Evolutionary conservation across 1,140 invertebrate species (phyloP).

Genomic region (Panulirus ornatus): DNA sequence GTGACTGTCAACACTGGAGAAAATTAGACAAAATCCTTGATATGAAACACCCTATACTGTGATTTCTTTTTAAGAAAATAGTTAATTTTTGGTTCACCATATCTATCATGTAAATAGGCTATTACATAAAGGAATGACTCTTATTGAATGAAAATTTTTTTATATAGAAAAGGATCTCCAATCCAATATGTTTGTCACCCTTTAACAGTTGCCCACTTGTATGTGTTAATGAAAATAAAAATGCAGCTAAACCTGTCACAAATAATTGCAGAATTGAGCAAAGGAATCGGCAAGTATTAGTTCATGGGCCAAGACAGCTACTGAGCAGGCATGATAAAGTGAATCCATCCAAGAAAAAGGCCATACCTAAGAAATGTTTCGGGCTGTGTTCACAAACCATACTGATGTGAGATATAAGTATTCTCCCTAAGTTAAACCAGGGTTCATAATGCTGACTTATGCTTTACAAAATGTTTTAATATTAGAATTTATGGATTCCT

Average conservation of each 20-base stretch:
- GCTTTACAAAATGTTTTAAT: slow-evolving; percentile 54
- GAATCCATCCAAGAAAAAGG: slow-evolving; percentile 32
- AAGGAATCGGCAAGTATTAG: slow-evolving; percentile 55
- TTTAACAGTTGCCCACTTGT: neutral
- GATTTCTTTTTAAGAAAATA: neutral
- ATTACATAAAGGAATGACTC: neutral
- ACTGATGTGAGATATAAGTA: slow-evolving; percentile 69
- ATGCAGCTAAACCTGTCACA: slow-evolving; percentile 47
- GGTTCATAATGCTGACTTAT: slow-evolving; percentile 57
- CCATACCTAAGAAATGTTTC: slow-evolving; percentile 29
- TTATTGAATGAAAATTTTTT: neutral
- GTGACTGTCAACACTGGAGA: slow-evolving; percentile 10
- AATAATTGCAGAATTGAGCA: slow-evolving; percentile 59
- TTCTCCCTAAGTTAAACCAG: slow-evolving; percentile 66
- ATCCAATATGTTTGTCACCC: neutral
- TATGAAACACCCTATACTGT: neutral
- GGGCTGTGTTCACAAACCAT: slow-evolving; percentile 61
- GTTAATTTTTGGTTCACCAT: neutral
- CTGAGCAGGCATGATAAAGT: slow-evolving; percentile 47
- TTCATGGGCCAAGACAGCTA: slow-evolving; percentile 38
- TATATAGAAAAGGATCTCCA: slow-evolving; percentile 22
- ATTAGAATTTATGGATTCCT: slow-evolving; percentile 53
- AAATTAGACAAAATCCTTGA: neutral
- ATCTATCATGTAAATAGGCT: neutral
- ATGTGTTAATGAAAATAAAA: neutral